Base-by-base conservation (phyloP, 1,140 invertebrate species). In the Drosophila kurseongensis region DNA sequence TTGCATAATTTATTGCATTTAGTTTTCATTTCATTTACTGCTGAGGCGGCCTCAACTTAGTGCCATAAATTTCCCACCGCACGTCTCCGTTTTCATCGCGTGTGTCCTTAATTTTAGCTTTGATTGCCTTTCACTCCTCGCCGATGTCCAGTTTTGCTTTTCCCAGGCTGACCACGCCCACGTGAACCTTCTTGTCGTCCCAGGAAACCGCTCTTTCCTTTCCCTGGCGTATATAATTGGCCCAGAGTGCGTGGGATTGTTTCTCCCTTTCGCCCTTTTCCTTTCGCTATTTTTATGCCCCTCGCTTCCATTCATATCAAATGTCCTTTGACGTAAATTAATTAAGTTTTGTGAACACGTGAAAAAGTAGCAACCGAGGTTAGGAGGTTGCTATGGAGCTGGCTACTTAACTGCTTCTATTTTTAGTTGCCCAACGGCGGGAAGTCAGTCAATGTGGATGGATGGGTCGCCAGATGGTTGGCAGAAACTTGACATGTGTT, bases 1-100 rank as follows among this genome's bases (percentile, higher is more conserved):
- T 82, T 85, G 81, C 83, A 85, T 85, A 88, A 88, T 88, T 88
- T 88, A 85, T 85, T 82, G 82, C 83, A 82, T 75, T 85, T 82
- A 75, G 78, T 68, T 88, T 69, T 78, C 61, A 60, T 67, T 76
- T 82, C 52, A 50, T 48, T 71, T 69, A 58, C 65, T 36, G 36
- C 36, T 69, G 35, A 27, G 14, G 16, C 12, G 29, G 32, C 18
- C 50, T 9, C 10, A 68, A 68, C 38, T 55, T 18, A 40, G 40
- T 48, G 83, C 66, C 78, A 86, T 86, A 86, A 86, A 82, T 79
- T 75, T 61, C 38, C 45, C 59, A 29, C 50, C 40, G 36, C 27
- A 13, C 35, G 8, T 29, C 36, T 50, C 32, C 27, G 14, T 18
- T 13, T 35, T 42, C 60, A 58, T 89, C 80, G 83, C 83, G 83